A percentile compares a stretch with the other conserved stretches of the same genome.
Evolutionary conservation across 2,888 invertebrate species (phyloP).

Genomic region (Argynnis bischoffii): DNA sequence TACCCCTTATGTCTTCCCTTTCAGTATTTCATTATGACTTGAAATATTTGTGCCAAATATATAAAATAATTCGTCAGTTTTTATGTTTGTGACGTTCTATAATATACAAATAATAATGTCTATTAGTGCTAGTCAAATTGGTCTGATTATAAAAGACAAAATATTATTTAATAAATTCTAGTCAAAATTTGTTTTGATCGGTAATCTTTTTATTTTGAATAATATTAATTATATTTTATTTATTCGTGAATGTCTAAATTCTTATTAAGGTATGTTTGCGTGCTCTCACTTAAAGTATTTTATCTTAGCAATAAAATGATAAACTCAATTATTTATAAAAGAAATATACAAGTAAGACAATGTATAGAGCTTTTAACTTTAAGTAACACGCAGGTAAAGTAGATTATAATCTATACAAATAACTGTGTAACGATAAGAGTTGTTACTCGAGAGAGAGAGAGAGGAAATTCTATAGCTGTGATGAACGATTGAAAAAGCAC

Average conservation of each 20-base stretch:
- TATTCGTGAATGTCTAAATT: slow-evolving; percentile 54
- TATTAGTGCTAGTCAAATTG: slow-evolving; percentile 77
- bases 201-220: slow-evolving; percentile 54
- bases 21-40: slow-evolving; percentile 70
- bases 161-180: slow-evolving; percentile 64
- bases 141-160: slow-evolving; percentile 64
- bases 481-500: slow-evolving; percentile 70
- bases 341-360: slow-evolving; percentile 78
- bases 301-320: slow-evolving; percentile 77
- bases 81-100: slow-evolving; percentile 51
- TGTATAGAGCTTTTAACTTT: slow-evolving; percentile 81
- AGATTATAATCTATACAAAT: slow-evolving; percentile 69
- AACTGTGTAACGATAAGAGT: slow-evolving; percentile 58
- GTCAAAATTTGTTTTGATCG: slow-evolving; percentile 75
- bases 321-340: slow-evolving; percentile 80
- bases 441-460: slow-evolving; percentile 60
- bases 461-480: slow-evolving; percentile 80
- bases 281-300: slow-evolving; percentile 67
- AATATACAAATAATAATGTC: slow-evolving; percentile 53
- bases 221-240: slow-evolving; percentile 49
- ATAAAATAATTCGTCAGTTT: slow-evolving; percentile 54
- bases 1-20: slow-evolving; percentile 75
- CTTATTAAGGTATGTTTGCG: slow-evolving; percentile 57
- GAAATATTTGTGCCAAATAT: slow-evolving; percentile 76
- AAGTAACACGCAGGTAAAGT: slow-evolving; percentile 77